phyloP scores from a whole-genome alignment of 2,113 vertebrate genomes.

The Salminus brasiliensis region DNA sequence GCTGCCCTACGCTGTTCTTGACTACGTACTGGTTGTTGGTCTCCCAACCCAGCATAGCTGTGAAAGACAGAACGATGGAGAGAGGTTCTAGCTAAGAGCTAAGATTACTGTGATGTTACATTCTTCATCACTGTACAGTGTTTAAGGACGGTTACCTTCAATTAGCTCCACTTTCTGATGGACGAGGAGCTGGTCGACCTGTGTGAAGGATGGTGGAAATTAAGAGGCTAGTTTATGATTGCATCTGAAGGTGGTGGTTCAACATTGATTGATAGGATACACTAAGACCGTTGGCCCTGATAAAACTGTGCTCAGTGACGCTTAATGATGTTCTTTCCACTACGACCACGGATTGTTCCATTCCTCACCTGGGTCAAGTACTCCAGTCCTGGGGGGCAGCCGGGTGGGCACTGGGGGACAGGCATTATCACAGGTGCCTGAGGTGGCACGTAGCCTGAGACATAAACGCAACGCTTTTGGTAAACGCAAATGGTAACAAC shows the following conservation, averaged over 20 bases:
- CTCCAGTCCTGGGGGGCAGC: constrained; percentile 62
- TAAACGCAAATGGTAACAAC: too few species aligned
- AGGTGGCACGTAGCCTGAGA: constrained; percentile 30
- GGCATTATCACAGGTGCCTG: constrained; percentile 40
- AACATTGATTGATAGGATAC: too few species aligned
- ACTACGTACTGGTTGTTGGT: constrained; percentile 80
- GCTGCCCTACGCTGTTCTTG: constrained; percentile 80
- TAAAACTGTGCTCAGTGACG: too few species aligned
- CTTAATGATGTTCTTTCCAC: neutral
- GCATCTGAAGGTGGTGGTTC: too few species aligned
- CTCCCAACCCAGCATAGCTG: constrained; percentile 79
- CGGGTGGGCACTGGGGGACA: constrained; percentile 14
- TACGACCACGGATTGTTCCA: neutral
- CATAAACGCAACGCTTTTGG: neutral
- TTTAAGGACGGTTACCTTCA: constrained; percentile 79
- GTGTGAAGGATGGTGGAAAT: constrained; percentile 47
- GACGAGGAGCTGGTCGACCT: constrained; percentile 85
- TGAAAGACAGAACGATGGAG: constrained; percentile 49
- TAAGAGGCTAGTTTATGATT: neutral
- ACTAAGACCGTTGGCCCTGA: too few species aligned
- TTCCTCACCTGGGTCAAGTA: constrained; percentile 58
- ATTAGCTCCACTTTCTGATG: constrained; percentile 86
- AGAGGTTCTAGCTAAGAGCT: neutral
- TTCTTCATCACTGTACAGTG: neutral
- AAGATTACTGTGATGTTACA: neutral